These are phyloP conservation scores for Araneus ventricosus DNA, from an alignment of 1,140 invertebrate species.

Conservation along the genomic window DNA sequence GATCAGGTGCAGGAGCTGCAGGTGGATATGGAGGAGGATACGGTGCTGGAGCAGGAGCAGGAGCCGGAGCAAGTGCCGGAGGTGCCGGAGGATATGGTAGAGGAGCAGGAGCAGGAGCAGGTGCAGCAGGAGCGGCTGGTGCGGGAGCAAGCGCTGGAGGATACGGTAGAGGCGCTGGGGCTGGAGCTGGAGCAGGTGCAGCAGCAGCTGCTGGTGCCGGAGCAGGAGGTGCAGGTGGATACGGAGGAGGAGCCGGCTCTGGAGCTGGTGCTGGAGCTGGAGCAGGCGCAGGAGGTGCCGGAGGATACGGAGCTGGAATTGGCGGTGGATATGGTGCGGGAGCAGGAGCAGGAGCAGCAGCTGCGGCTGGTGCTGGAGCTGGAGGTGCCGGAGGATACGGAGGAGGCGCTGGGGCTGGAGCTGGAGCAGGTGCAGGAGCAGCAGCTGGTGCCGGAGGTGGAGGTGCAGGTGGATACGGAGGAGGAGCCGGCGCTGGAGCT, in stretches of 20 bases:
- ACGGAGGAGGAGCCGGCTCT: not conserved
- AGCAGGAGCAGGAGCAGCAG: not conserved
- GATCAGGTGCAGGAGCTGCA: not conserved
- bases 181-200: not conserved
- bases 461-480: not conserved
- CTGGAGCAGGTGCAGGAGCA: not conserved
- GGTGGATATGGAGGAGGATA: not conserved
- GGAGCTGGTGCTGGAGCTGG: slow-evolving; percentile 32
- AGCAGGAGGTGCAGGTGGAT: not conserved
- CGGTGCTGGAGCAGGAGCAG: not conserved
- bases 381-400: not conserved
- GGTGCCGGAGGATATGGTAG: not conserved
- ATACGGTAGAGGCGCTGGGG: not conserved
- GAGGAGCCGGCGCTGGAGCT: not conserved
- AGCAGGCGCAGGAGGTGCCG: not conserved
- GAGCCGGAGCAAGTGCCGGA: not conserved
- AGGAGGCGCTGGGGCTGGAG: not conserved
- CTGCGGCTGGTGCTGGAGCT: slow-evolving; percentile 42
- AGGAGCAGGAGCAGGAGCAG: not conserved
- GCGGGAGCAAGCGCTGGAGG: not conserved
- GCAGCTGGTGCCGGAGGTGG: not conserved
- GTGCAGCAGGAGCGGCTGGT: not conserved
- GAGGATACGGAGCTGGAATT: not conserved
- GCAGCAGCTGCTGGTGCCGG: not conserved
- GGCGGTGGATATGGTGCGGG: not conserved